Evolutionary conservation across 2,888 invertebrate genomes (phyloP).

Genomic region (Lomographa bimaculata): DNA sequence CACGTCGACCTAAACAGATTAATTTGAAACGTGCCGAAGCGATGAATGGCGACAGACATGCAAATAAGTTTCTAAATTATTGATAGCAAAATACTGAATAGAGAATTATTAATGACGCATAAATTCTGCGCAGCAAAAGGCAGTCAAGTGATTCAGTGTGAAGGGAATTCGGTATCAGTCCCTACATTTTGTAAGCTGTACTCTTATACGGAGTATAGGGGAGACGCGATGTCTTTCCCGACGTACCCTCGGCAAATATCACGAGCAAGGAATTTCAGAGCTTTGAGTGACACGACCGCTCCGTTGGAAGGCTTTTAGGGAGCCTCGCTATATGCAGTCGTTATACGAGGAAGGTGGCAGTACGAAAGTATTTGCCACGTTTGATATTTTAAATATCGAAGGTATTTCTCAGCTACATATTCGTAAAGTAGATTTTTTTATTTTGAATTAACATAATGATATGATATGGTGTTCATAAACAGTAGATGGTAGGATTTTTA

Average conservation of each 20-base stretch:
- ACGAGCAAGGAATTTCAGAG: constrained; percentile 54
- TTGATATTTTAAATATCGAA: no score
- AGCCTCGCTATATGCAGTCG: constrained; percentile 15
- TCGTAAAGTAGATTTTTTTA: no score
- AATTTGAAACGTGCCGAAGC: constrained; percentile 50
- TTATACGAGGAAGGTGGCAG: no score
- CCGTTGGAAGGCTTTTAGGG: constrained; percentile 47
- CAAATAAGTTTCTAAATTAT: constrained; percentile 24
- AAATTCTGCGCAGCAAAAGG: constrained; percentile 39
- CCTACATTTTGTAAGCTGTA: no score
- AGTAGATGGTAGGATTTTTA: no score
- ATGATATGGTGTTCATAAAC: no score
- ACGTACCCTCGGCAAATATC: constrained; percentile 55
- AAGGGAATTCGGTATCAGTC: constrained; percentile 43
- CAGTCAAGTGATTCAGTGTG: constrained; percentile 42
- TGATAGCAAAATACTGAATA: constrained; percentile 27
- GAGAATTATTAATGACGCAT: constrained; percentile 39
- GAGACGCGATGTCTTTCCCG: constrained; percentile 47
- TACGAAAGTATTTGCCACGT: no score
- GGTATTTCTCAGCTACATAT: no score
- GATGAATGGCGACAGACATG: constrained; percentile 33
- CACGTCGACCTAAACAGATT: constrained; percentile 61
- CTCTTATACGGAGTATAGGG: no score
- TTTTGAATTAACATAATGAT: no score
- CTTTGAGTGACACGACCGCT: constrained; percentile 54